Conservation (phyloP, 2,797 vertebrate genomes). For the Pantherophis vulpinus region DNA sequence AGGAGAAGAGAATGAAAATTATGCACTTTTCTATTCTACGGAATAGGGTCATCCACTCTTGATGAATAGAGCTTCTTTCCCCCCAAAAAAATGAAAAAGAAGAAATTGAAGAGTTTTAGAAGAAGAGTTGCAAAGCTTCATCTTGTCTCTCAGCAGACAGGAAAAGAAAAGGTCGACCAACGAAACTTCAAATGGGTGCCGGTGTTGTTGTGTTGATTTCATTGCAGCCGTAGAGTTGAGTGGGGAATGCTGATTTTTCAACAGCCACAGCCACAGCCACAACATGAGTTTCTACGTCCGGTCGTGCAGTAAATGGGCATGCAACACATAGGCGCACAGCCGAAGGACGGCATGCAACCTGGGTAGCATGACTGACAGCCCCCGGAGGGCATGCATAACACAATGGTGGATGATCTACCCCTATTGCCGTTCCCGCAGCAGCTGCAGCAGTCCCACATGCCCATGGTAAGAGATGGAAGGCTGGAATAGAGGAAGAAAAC, state of each 20-base stretch:
- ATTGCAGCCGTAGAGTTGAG: not conserved
- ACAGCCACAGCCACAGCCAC: not conserved
- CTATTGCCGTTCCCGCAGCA: rapidly evolving
- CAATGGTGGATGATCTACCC: not conserved
- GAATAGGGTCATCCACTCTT: not conserved
- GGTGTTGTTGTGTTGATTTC: not conserved
- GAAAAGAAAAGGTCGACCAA: not conserved
- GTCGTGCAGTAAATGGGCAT: not conserved
- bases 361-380: not conserved
- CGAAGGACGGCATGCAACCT: not conserved
- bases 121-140: not conserved
- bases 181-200: not conserved
- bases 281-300: not conserved
- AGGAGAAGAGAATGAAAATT: not conserved
- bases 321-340: not conserved
- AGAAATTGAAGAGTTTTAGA: not conserved
- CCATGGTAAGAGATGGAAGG: not conserved
- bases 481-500: not conserved
- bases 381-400: not conserved
- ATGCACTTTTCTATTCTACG: not conserved
- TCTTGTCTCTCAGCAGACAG: not conserved
- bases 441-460: rapidly evolving
- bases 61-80: not conserved
- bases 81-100: not conserved
- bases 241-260: not conserved